phyloP scores from a whole-genome alignment of 1,140 invertebrate genomes.

The Drosophila erecta region DNA sequence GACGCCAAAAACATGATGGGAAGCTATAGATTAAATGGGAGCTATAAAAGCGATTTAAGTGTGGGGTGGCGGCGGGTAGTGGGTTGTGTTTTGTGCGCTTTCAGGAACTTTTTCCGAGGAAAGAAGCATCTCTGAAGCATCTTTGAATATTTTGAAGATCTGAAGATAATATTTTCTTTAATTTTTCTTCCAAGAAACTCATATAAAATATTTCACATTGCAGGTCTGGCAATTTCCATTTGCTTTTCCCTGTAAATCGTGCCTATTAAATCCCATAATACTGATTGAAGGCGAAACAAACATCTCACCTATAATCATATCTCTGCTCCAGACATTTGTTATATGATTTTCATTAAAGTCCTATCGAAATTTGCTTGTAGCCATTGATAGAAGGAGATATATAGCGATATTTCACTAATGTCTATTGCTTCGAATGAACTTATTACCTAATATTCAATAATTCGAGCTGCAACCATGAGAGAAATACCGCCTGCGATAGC shows the following conservation, averaged over 20 bases:
- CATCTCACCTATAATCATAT: too few species aligned
- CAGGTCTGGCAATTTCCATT: background rate
- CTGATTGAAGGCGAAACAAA: too few species aligned
- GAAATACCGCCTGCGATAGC: background rate
- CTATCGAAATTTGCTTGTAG: too few species aligned
- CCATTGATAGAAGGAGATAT: too few species aligned
- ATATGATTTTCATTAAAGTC: too few species aligned
- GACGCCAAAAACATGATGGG: constrained; percentile 58
- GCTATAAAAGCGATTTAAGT: constrained; percentile 41
- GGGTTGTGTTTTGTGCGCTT: background rate
- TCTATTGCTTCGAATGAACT: too few species aligned
- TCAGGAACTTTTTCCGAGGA: background rate
- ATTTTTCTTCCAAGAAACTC: constrained; percentile 5
- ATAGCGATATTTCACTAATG: too few species aligned
- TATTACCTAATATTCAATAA: too few species aligned
- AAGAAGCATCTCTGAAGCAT: constrained; percentile 10
- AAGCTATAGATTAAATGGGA: constrained; percentile 50
- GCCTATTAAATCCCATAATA: too few species aligned
- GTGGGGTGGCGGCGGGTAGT: constrained; percentile 8
- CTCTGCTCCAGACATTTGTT: too few species aligned
- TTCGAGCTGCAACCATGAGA: background rate
- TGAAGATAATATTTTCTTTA: background rate
- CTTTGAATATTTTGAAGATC: constrained; percentile 20
- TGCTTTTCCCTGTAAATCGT: too few species aligned
- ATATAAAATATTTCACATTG: background rate